These are phyloP conservation scores for Choloepus hoffmanni DNA, from an alignment of 2,113 vertebrate species.

Conservation along the genomic window DNA sequence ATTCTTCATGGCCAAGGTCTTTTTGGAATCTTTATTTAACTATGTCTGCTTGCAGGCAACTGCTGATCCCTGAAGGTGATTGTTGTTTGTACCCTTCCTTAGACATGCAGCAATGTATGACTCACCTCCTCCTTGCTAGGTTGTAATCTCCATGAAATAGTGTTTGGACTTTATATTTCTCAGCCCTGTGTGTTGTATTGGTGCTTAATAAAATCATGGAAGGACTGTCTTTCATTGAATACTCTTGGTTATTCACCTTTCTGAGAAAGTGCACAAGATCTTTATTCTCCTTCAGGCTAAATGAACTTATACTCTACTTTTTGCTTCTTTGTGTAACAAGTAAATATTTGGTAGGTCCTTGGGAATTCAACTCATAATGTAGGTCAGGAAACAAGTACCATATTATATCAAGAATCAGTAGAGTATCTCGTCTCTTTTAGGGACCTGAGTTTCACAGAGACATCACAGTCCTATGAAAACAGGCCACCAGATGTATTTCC, in stretches of 20 bases:
- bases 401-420: not conserved
- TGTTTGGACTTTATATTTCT: not conserved
- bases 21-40: not conserved
- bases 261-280: not conserved
- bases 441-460: not conserved
- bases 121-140: not conserved
- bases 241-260: not conserved
- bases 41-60: not conserved
- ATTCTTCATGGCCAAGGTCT: not conserved
- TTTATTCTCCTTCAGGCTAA: not conserved
- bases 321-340: slow-evolving; percentile 30
- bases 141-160: not conserved
- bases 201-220: not conserved
- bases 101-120: not conserved
- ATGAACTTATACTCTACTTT: not conserved
- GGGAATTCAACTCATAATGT: not conserved
- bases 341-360: not conserved
- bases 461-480: not conserved
- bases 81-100: not conserved
- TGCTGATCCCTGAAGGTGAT: not conserved
- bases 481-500: not conserved
- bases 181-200: not conserved
- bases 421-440: not conserved
- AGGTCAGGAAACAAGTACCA: not conserved
- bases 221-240: not conserved